Evolutionary conservation across 2,888 invertebrate genomes (phyloP).

Genomic region (Sinhomidia bicolor): DNA sequence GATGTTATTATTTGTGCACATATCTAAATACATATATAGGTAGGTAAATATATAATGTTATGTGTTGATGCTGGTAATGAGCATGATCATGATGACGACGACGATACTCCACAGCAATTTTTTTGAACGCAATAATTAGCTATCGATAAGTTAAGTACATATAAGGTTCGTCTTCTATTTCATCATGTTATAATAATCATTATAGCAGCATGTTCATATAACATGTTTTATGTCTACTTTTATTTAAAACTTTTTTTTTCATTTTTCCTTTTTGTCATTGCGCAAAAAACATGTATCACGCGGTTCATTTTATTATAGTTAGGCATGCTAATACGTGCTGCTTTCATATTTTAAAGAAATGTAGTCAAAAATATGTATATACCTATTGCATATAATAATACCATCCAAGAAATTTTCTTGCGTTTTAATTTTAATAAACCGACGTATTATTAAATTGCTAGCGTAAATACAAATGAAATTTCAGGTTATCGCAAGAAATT

Average conservation of each 20-base stretch:
- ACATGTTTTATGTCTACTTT: neutral
- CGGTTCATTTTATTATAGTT: neutral
- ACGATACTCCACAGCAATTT: no score
- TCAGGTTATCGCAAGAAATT: neutral
- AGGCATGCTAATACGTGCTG: neutral
- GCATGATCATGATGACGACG: neutral
- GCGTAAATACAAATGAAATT: neutral
- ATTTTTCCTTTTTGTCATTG: neutral
- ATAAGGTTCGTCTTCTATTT: neutral
- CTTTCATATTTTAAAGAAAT: neutral
- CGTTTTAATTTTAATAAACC: neutral
- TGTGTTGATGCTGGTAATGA: neutral
- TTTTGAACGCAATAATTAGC: constrained; percentile 15
- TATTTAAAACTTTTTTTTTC: neutral
- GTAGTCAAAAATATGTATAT: neutral
- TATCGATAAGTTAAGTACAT: neutral
- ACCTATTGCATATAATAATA: no score
- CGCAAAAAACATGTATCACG: neutral
- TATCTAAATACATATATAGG: neutral
- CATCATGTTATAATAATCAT: neutral
- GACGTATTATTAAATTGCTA: neutral
- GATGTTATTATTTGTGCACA: neutral
- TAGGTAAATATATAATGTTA: neutral
- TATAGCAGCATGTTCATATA: neutral
- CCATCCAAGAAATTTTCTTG: neutral